Base-by-base conservation (phyloP, 2,113 vertebrate species). In the Chaetops frenatus region DNA sequence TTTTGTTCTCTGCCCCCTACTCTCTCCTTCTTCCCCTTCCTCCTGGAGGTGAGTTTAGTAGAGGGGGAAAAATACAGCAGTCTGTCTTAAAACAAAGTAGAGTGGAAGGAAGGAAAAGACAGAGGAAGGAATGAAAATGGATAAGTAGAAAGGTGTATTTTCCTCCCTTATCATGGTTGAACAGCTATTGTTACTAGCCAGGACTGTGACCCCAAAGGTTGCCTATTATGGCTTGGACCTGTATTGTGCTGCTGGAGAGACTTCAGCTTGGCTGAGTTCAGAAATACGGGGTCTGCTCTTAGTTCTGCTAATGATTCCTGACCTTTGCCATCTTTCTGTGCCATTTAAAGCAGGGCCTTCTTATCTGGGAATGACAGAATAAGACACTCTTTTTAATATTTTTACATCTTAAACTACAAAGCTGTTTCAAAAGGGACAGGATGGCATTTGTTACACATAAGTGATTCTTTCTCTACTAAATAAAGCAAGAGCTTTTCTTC, bases 1-100 rank as follows among this genome's bases (percentile, higher is more conserved):
- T 36, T 88, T 65, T 6, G 4, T 15, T 10, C 6, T 6, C 3
- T 11, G 9, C 9, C 8, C 11, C 12, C 9, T 5, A 3, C 14
- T 20, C 8, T 18, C 14, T 6, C 8, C 2, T 10, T 31, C 31
- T 35, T 33, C 5, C 5, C 4, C 45, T 23, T 62, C 9, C 9
- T 51, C 33, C 27, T 2, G 1, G 29, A 79, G 24, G 4, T 69
- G 62, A 31, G 2, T 82, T 44, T 31, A 66, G 27, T 29, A 42
- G 15, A 45, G 31, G 9, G 6, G 23, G 3, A 33, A 83, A 64
- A 7, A 9, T 27, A 16, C 15, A 67, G 27, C 35, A 47, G 28
- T 45, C 24, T 82, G 23, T 42, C 31, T 61, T 65, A 16, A 33
- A n/a, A 38, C 20, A 50, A 79, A 67, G 36, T 4, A 20, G 29